Conservation (phyloP, 2,888 invertebrate species). For the Epirrhoe tristata region DNA sequence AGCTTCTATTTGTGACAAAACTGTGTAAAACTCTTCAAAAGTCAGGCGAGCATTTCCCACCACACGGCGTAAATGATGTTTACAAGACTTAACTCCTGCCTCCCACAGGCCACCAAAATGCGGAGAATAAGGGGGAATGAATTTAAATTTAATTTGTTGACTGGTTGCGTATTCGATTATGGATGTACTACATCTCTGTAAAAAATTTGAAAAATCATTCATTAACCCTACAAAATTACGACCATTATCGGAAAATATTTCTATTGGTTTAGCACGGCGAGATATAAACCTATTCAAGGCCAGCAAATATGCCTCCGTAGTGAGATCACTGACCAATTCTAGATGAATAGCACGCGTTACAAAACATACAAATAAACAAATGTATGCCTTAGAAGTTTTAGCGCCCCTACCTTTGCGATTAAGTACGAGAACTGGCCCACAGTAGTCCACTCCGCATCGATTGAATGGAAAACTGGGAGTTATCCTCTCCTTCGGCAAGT, state of each 20-base stretch:
- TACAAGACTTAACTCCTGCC: no score
- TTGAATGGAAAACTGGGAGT: no score
- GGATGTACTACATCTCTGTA: background rate
- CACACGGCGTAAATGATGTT: no score
- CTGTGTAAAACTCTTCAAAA: conserved; percentile 2
- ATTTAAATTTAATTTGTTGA: background rate
- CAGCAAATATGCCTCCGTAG: no score
- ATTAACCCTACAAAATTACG: conserved; percentile 5
- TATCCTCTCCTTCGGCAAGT: no score
- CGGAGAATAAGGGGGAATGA: background rate
- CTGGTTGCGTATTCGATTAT: background rate
- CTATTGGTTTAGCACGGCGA: background rate
- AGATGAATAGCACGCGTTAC: background rate
- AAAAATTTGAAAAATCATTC: no score
- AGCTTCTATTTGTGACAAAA: no score
- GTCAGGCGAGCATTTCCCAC: background rate
- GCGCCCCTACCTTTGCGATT: no score
- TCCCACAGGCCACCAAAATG: conserved; percentile 4
- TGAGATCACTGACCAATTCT: no score
- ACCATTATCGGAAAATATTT: conserved; percentile 4
- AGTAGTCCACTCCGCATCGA: no score
- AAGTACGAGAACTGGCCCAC: no score
- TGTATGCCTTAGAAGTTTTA: no score
- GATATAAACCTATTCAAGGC: conserved; percentile 3
- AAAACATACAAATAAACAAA: background rate